A percentile compares a stretch with the other conserved stretches of the same genome.
phyloP scores from a whole-genome alignment of 2,797 vertebrate genomes.

The Mormyrops attenuatus region DNA sequence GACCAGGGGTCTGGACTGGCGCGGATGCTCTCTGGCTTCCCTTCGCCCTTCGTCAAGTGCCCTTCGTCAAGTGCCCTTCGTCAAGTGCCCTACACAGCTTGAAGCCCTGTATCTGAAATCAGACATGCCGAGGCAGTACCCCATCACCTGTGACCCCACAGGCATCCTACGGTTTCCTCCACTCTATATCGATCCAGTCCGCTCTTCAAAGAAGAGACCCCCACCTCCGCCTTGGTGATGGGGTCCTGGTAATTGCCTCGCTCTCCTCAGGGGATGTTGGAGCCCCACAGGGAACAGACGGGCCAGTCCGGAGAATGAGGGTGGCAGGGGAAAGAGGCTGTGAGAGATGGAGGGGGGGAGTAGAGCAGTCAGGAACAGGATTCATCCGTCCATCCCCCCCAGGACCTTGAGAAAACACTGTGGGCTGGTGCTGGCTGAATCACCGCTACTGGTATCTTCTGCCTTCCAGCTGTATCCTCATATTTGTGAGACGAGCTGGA shows the following conservation, averaged over 20 bases:
- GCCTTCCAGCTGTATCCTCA: not conserved
- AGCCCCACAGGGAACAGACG: not conserved
- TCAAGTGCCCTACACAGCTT: not conserved
- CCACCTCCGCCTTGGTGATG: not conserved
- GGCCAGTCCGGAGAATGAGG: not conserved
- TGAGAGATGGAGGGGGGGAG: not conserved
- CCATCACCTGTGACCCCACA: not conserved
- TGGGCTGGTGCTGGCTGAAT: conserved; percentile 4
- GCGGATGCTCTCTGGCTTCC: not conserved
- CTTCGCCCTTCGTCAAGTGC: not conserved
- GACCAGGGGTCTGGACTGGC: not conserved
- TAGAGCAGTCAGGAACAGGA: not conserved
- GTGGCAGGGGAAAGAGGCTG: not conserved
- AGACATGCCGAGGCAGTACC: not conserved
- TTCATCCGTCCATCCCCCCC: not conserved
- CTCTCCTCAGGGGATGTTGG: conserved; percentile 4
- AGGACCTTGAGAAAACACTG: conserved; percentile 12
- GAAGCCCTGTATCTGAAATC: not conserved
- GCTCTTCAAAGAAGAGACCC: not conserved
- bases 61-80: not conserved
- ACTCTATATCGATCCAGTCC: not conserved
- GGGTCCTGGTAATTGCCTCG: conserved; percentile 14
- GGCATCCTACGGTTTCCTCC: not conserved
- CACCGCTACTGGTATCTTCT: not conserved
- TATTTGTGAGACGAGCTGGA: not conserved